phyloP scores from a whole-genome alignment of 2,113 vertebrate species.

The Steatornis caripensis region DNA sequence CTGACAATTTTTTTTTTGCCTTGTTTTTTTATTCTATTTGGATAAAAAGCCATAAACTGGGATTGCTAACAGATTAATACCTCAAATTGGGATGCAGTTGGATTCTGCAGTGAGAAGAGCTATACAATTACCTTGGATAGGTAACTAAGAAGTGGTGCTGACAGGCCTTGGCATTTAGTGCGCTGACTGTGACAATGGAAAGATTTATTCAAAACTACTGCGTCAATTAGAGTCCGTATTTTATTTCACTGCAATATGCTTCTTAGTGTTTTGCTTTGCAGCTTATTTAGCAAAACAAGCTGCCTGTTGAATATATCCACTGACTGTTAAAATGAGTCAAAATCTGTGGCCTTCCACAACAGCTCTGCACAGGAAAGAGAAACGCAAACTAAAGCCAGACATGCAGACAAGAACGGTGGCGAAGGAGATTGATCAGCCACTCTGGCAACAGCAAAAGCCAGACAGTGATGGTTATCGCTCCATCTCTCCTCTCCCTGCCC shows the following conservation, averaged over 20 bases:
- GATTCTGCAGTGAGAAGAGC: background rate
- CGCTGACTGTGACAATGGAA: constrained; percentile 30
- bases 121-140: constrained; percentile 38
- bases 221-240: background rate
- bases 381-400: background rate
- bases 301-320: constrained; percentile 18
- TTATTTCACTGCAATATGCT: constrained; percentile 48
- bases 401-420: background rate
- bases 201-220: constrained; percentile 53
- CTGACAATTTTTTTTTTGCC: background rate
- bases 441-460: background rate
- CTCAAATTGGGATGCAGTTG: background rate
- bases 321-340: constrained; percentile 39
- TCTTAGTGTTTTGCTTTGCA: constrained; percentile 45
- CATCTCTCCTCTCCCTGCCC: background rate
- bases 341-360: background rate
- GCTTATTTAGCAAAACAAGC: constrained; percentile 44
- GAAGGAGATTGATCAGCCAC: background rate
- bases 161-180: constrained; percentile 42
- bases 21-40: background rate
- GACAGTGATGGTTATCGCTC: background rate
- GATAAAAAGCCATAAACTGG: background rate
- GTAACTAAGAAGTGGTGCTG: constrained; percentile 45
- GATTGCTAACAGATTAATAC: background rate
- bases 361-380: background rate